Evolutionary conservation across 2,113 vertebrate genomes (phyloP).

Genomic region (Melanerpes formicivorus): DNA sequence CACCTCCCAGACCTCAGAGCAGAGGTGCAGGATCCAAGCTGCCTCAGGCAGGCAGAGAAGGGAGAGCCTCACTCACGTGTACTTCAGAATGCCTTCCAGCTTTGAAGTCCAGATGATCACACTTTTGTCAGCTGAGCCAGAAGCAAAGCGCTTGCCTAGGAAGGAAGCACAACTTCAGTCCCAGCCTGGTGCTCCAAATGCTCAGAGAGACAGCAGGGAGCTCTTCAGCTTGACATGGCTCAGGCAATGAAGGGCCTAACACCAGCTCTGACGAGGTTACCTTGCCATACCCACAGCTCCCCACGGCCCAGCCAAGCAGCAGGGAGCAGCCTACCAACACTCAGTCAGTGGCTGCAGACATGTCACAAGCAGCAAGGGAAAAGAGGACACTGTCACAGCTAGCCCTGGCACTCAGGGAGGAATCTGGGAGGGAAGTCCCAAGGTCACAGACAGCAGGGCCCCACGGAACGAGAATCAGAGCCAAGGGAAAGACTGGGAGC

Average conservation of each 20-base stretch:
- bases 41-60: not conserved
- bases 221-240: not conserved
- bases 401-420: not conserved
- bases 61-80: slow-evolving; percentile 85
- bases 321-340: not conserved
- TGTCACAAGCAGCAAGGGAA: not conserved
- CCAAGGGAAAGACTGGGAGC: not conserved
- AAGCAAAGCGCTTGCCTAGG: slow-evolving; percentile 95
- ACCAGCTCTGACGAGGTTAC: fast-evolving
- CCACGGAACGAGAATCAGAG: fast-evolving
- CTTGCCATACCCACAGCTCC: not conserved
- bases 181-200: not conserved
- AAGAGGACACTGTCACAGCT: not conserved
- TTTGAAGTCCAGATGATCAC: slow-evolving; percentile 99
- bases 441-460: not conserved
- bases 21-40: not conserved
- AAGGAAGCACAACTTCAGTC: slow-evolving; percentile 50
- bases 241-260: not conserved
- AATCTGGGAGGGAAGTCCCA: not conserved
- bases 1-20: not conserved
- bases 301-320: not conserved
- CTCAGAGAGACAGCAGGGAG: slow-evolving; percentile 26
- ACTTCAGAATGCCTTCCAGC: slow-evolving; percentile 97
- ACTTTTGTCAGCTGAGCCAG: slow-evolving; percentile 97
- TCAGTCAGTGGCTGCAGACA: not conserved